phyloP scores from a whole-genome alignment of 2,113 vertebrate genomes.

The Microcebus ravelobensis region DNA sequence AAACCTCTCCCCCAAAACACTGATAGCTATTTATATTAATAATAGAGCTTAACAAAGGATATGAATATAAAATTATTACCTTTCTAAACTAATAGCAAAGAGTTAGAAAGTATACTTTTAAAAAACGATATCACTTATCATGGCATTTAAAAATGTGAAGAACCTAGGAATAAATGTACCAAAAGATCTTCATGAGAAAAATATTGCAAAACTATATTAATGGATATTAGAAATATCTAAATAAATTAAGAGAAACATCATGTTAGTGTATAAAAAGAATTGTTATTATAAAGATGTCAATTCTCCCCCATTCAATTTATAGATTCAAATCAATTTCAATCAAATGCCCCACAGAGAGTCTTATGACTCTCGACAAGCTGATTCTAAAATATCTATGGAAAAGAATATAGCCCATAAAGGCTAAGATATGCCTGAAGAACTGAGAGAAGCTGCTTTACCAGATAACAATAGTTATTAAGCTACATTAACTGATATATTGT shows the following conservation, averaged over 20 bases:
- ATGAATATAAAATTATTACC: not conserved
- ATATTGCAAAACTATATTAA: not conserved
- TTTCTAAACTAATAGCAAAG: not conserved
- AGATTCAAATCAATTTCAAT: not conserved
- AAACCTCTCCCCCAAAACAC: not conserved
- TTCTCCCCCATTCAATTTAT: not conserved
- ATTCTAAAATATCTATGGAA: not conserved
- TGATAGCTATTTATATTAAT: not conserved
- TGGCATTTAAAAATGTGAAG: not conserved
- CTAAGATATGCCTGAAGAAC: not conserved
- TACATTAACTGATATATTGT: not conserved
- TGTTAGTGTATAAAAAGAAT: not conserved
- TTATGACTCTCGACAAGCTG: not conserved
- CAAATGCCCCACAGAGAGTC: not conserved
- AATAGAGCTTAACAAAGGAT: not conserved
- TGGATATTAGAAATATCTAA: not conserved
- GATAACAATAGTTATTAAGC: not conserved
- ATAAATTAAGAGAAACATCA: not conserved
- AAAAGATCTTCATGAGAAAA: constrained; percentile 1
- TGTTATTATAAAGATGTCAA: not conserved
- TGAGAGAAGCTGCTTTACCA: not conserved
- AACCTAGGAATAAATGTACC: not conserved
- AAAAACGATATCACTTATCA: not conserved
- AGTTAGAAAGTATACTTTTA: not conserved
- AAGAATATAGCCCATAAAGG: not conserved